Evolutionary conservation across 2,888 invertebrate species (phyloP).

Genomic region (Phania funesta): DNA sequence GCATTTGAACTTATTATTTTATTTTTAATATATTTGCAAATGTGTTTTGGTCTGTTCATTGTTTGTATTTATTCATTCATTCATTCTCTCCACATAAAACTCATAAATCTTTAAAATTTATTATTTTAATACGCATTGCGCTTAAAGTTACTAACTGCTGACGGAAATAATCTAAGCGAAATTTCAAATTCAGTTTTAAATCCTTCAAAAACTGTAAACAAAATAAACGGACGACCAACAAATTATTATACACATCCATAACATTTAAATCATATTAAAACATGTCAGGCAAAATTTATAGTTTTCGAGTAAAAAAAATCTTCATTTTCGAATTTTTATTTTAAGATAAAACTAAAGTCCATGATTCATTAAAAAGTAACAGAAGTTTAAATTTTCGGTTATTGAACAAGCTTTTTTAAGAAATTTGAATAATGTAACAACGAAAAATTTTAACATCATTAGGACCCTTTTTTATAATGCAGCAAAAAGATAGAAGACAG

Average conservation of each 20-base stretch:
- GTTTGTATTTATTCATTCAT: conserved; percentile 31
- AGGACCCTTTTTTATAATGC: too few relatives aligned
- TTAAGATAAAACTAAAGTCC: too few relatives aligned
- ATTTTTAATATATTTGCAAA: conserved; percentile 33
- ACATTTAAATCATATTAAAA: not conserved
- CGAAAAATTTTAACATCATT: too few relatives aligned
- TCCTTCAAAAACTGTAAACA: not conserved
- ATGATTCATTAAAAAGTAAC: too few relatives aligned
- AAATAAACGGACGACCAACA: not conserved
- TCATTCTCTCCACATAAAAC: conserved; percentile 38
- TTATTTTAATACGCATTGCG: conserved; percentile 57
- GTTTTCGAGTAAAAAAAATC: too few relatives aligned
- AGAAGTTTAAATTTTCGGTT: too few relatives aligned
- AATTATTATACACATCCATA: conserved; percentile 4
- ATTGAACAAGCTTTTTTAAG: too few relatives aligned
- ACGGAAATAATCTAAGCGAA: conserved; percentile 24
- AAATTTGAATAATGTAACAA: too few relatives aligned
- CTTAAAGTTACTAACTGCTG: conserved; percentile 38
- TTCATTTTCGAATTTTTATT: too few relatives aligned
- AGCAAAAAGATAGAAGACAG: too few relatives aligned
- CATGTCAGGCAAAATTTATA: not conserved
- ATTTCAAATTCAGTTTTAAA: conserved; percentile 16
- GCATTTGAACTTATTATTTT: not conserved
- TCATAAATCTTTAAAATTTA: conserved; percentile 61
- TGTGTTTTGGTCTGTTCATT: conserved; percentile 27